Conservation (phyloP, 2,888 invertebrate genomes). For the Cordilura impudica region DNA sequence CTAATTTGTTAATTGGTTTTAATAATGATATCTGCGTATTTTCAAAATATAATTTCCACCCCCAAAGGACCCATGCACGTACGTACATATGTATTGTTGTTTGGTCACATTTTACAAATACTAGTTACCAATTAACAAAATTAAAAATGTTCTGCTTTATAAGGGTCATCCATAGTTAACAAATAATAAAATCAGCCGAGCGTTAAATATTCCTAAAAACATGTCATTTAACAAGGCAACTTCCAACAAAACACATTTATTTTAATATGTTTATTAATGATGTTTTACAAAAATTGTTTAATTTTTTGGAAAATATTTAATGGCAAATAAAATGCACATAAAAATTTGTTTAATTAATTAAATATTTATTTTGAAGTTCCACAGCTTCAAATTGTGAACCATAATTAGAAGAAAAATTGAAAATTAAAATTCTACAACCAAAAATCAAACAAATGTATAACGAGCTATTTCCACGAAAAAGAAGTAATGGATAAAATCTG, state of each 20-base stretch:
- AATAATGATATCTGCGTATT: constrained; percentile 19
- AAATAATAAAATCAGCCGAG: constrained; percentile 53
- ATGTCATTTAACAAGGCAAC: constrained; percentile 56
- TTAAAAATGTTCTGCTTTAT: constrained; percentile 60
- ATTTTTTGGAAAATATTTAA: constrained; percentile 46
- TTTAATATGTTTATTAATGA: constrained; percentile 53
- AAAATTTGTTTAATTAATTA: constrained; percentile 3
- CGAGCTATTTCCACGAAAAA: too few relatives aligned
- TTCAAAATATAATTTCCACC: background rate
- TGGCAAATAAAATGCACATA: background rate
- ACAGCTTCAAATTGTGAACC: too few relatives aligned
- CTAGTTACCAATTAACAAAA: constrained; percentile 59
- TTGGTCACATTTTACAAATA: constrained; percentile 26
- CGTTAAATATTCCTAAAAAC: constrained; percentile 59
- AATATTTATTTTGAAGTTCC: too few relatives aligned
- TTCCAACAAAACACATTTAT: constrained; percentile 15
- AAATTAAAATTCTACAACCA: too few relatives aligned
- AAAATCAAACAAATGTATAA: too few relatives aligned
- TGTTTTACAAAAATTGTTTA: constrained; percentile 49
- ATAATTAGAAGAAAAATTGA: too few relatives aligned
- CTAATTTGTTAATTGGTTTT: constrained; percentile 50
- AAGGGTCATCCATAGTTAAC: constrained; percentile 56
- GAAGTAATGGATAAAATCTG: too few relatives aligned
- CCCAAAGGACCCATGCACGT: constrained; percentile 12
- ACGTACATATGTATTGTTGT: background rate